These are phyloP conservation scores for Philereme transversata DNA, from an alignment of 2,888 invertebrate genomes.

Conservation along the genomic window DNA sequence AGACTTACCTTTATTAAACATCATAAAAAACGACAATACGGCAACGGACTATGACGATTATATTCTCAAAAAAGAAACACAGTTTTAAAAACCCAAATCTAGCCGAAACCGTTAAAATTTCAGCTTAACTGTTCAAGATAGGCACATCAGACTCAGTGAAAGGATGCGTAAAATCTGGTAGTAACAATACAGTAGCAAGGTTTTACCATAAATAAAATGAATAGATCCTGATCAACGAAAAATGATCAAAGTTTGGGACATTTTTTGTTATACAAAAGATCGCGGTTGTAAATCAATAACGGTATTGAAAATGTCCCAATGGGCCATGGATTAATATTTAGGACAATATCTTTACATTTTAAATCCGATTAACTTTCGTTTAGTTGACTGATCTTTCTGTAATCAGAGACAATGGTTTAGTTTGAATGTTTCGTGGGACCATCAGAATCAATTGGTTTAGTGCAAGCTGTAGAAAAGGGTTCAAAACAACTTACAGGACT, in stretches of 20 bases:
- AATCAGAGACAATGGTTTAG: constrained; percentile 59
- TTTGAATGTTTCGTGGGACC: constrained; percentile 57
- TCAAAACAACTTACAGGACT: background rate
- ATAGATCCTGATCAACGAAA: constrained; percentile 25
- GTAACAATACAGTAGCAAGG: constrained; percentile 33
- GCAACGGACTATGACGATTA: background rate
- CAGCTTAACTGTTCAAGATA: background rate
- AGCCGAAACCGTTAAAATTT: constrained; percentile 6
- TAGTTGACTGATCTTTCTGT: constrained; percentile 53
- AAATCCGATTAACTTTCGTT: constrained; percentile 73
- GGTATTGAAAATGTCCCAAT: constrained; percentile 46
- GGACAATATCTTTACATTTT: constrained; percentile 69
- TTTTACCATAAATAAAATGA: constrained; percentile 30
- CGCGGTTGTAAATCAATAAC: constrained; percentile 51
- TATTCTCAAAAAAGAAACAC: background rate
- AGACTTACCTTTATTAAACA: no score
- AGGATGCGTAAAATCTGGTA: constrained; percentile 27
- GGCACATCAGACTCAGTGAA: constrained; percentile 18
- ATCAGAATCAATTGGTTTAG: constrained; percentile 34
- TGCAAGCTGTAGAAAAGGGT: constrained; percentile 1
- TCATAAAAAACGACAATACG: background rate
- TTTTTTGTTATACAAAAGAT: constrained; percentile 35
- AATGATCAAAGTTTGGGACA: constrained; percentile 26
- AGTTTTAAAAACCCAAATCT: constrained; percentile 2
- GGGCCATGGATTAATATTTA: constrained; percentile 62